Evolutionary conservation across 2,113 vertebrate species (phyloP).

Genomic region (Polypterus senegalus): DNA sequence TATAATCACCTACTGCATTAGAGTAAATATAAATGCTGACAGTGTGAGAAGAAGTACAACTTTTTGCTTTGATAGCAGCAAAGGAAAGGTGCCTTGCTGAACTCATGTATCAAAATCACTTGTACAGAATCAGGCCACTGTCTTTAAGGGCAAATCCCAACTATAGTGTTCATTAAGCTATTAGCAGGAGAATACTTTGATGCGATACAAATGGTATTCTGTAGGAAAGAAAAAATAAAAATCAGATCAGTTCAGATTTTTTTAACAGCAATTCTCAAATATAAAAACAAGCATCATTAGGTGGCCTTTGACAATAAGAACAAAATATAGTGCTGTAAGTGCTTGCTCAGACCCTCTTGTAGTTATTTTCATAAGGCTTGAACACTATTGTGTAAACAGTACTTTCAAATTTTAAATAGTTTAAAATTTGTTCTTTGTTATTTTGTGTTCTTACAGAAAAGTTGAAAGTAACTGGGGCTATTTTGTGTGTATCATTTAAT

Average conservation of each 20-base stretch:
- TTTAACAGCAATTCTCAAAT: too few species aligned
- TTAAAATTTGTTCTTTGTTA: too few species aligned
- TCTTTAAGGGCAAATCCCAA: constrained; percentile 6
- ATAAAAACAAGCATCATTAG: too few species aligned
- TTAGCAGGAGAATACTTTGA: background rate
- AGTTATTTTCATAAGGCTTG: too few species aligned
- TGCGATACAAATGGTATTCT: background rate
- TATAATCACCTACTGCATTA: background rate
- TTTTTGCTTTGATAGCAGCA: constrained; percentile 10
- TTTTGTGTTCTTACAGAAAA: too few species aligned
- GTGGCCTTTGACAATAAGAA: too few species aligned
- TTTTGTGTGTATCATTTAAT: constrained; percentile 7
- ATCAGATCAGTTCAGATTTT: background rate
- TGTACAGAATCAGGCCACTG: constrained; percentile 14
- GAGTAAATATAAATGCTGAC: constrained; percentile 1
- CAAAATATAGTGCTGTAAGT: too few species aligned
- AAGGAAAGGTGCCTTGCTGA: constrained; percentile 7
- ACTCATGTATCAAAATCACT: constrained; percentile 15
- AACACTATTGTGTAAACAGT: too few species aligned
- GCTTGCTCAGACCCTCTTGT: too few species aligned
- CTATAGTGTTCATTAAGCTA: background rate
- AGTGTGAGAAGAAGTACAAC: background rate
- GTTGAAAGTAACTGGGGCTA: too few species aligned
- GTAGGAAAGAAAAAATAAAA: background rate
- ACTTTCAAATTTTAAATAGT: too few species aligned